Conservation (phyloP, 2,888 invertebrate species). For the Drosophila cognata region DNA sequence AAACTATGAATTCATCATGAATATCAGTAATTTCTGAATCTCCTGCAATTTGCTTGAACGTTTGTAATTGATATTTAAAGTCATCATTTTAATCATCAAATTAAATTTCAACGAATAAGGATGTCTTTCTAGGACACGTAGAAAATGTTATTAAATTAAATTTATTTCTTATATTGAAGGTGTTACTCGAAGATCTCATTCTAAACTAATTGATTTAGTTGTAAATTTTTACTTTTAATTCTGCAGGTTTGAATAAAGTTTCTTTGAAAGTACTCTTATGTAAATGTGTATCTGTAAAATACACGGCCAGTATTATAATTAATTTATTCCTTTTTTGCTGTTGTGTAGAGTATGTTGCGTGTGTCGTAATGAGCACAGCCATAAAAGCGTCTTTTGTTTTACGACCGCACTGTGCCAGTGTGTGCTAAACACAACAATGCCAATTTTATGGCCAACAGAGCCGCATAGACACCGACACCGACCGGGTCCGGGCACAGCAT, state of each 20-base stretch:
- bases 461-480: slow-evolving; percentile 52
- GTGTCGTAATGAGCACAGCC: slow-evolving; percentile 75
- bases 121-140: background rate
- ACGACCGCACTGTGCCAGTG: slow-evolving; percentile 82
- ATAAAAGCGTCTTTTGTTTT: slow-evolving; percentile 83
- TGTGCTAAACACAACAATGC: slow-evolving; percentile 75
- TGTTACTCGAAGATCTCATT: background rate
- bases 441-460: slow-evolving; percentile 70
- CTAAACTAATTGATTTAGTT: background rate
- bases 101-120: background rate
- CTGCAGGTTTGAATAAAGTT: background rate
- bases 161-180: background rate
- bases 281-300: slow-evolving; percentile 24
- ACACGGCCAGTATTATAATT: slow-evolving; percentile 10
- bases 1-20: background rate
- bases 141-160: background rate
- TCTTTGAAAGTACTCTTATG: background rate
- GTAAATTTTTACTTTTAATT: background rate
- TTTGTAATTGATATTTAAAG: background rate
- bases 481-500: slow-evolving; percentile 37
- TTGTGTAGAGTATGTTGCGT: slow-evolving; percentile 54
- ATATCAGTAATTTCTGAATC: background rate
- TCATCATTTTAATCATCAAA: background rate
- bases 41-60: background rate
- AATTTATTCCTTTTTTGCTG: slow-evolving; percentile 7